These are phyloP conservation scores for Drosophila borealis DNA, from an alignment of 2,888 invertebrate genomes.

Conservation along the genomic window DNA sequence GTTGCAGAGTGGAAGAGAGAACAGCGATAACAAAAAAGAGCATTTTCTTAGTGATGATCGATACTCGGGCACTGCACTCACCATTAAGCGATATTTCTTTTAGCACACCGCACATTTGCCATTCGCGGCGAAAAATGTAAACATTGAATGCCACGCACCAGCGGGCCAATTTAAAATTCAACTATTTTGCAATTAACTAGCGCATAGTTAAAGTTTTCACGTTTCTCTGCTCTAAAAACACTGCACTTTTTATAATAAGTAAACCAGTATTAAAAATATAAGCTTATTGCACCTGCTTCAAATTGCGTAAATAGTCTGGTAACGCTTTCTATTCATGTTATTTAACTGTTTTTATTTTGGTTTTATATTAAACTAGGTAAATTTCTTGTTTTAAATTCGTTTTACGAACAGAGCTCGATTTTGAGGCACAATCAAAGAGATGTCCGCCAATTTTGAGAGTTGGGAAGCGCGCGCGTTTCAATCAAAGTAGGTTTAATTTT, in stretches of 20 bases:
- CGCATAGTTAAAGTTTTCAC: not conserved
- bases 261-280: too few species aligned
- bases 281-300: not conserved
- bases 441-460: too few species aligned
- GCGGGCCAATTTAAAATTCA: conserved; percentile 19
- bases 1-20: conserved; percentile 27
- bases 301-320: conserved; percentile 19
- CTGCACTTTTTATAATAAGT: too few species aligned
- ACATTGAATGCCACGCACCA: conserved; percentile 28
- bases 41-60: conserved; percentile 40
- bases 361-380: not conserved
- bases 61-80: conserved; percentile 21
- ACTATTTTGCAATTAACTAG: not conserved
- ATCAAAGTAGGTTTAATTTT: not conserved
- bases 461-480: not conserved
- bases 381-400: not conserved
- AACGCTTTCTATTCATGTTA: conserved; percentile 10
- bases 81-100: conserved; percentile 29
- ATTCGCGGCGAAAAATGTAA: conserved; percentile 46
- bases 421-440: not conserved
- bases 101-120: conserved; percentile 17
- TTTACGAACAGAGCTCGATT: too few species aligned
- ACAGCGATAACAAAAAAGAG: conserved; percentile 47
- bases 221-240: too few species aligned
- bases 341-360: not conserved